These are phyloP conservation scores for Umimayanthus chanpuru DNA, from an alignment of 92 coral and sea anemone species.

Conservation along the genomic window DNA sequence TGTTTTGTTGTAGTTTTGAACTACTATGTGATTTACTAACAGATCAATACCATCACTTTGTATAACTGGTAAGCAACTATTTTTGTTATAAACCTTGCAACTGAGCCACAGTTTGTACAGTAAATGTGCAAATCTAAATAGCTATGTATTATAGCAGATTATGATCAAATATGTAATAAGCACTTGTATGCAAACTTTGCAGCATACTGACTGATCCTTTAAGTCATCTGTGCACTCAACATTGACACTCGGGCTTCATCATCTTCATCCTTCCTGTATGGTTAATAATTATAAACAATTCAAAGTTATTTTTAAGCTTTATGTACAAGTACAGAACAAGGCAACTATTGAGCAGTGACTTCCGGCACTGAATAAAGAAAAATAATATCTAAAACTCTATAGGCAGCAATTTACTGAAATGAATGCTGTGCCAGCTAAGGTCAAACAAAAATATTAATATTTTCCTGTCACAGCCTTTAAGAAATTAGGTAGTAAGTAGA, in stretches of 20 bases:
- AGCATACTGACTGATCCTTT: neutral
- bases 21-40: too few species aligned
- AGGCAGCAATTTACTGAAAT: too few species aligned
- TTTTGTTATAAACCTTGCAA: neutral
- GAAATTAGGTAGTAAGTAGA: too few species aligned
- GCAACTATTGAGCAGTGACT: too few species aligned
- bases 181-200: neutral
- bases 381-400: too few species aligned
- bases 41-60: too few species aligned
- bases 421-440: too few species aligned
- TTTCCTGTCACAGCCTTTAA: too few species aligned
- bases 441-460: too few species aligned
- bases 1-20: too few species aligned
- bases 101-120: neutral
- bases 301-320: neutral
- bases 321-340: neutral
- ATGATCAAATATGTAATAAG: neutral
- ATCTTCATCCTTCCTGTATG: conserved; percentile 62
- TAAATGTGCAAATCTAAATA: neutral
- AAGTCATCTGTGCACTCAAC: conserved; percentile 61
- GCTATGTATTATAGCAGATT: neutral
- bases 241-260: conserved; percentile 87
- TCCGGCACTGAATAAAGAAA: neutral
- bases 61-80: too few species aligned
- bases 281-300: neutral